phyloP scores from a whole-genome alignment of 92 coral and sea anemone genomes.

The Blastomussa wellsi region DNA sequence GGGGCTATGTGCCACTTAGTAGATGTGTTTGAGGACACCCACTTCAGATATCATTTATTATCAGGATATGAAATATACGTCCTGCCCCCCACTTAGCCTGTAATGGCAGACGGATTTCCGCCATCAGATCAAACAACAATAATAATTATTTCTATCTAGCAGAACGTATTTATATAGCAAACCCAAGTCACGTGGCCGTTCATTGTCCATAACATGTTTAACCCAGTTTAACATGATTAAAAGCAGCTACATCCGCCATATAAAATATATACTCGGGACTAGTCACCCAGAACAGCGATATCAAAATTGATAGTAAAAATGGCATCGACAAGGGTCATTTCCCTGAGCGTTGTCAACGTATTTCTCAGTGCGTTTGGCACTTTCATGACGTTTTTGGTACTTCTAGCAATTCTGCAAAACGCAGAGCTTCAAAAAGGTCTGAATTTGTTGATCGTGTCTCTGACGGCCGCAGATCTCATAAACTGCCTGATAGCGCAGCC shows the following conservation, averaged over 20 bases:
- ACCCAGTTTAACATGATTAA: not conserved
- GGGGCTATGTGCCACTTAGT: not conserved
- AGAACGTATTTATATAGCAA: not conserved
- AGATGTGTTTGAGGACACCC: not conserved
- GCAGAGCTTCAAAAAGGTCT: constrained; percentile 67
- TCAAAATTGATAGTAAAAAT: not conserved
- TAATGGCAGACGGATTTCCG: not conserved
- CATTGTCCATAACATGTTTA: not conserved
- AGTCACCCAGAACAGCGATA: not conserved
- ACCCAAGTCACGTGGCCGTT: not conserved
- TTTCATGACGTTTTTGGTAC: constrained; percentile 41
- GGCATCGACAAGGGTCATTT: constrained; percentile 21
- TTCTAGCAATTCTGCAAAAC: constrained; percentile 41
- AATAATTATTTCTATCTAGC: not conserved
- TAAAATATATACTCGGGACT: not conserved
- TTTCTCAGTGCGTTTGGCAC: constrained; percentile 46
- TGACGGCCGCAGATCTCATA: constrained; percentile 51
- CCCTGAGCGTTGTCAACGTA: constrained; percentile 42
- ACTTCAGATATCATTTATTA: not conserved
- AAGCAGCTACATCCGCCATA: not conserved
- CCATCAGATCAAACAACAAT: not conserved
- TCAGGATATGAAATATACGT: not conserved
- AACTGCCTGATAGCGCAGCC: constrained; percentile 65
- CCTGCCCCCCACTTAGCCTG: not conserved
- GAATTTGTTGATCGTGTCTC: constrained; percentile 58